Conservation (phyloP, 2,888 invertebrate genomes). For the Pollenia labialis region DNA sequence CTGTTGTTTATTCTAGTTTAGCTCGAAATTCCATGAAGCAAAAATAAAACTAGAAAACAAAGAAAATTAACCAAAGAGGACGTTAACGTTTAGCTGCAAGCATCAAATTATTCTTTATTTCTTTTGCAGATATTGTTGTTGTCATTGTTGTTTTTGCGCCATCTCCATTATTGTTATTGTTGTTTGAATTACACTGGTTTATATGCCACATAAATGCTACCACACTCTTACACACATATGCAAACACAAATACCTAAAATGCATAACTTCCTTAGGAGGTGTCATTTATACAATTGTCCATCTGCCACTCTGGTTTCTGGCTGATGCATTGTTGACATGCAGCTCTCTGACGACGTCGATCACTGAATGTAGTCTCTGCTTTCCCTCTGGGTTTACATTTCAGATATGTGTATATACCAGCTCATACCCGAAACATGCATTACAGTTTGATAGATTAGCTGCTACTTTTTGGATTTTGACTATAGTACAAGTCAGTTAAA, state of each 20-base stretch:
- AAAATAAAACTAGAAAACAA: slow-evolving; percentile 18
- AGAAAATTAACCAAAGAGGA: slow-evolving; percentile 43
- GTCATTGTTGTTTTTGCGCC: neutral
- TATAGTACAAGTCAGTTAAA: slow-evolving; percentile 36
- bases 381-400: slow-evolving; percentile 28
- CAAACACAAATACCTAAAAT: neutral
- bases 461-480: slow-evolving; percentile 60
- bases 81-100: slow-evolving; percentile 52
- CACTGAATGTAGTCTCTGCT: neutral
- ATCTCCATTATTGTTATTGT: neutral
- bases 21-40: slow-evolving; percentile 13
- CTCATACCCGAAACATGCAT: slow-evolving; percentile 19
- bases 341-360: slow-evolving; percentile 44
- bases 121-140: slow-evolving; percentile 29
- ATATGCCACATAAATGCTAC: neutral
- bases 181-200: slow-evolving; percentile 22
- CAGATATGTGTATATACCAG: slow-evolving; percentile 15
- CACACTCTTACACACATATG: neutral
- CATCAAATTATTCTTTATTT: slow-evolving; percentile 53
- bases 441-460: slow-evolving; percentile 71
- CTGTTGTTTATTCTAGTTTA: slow-evolving; percentile 31
- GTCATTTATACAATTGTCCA: slow-evolving; percentile 74
- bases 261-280: slow-evolving; percentile 69
- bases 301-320: slow-evolving; percentile 68
- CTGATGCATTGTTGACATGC: slow-evolving; percentile 70